These are phyloP conservation scores for Mechanitis messenoides DNA, from an alignment of 2,888 invertebrate species.

Conservation along the genomic window DNA sequence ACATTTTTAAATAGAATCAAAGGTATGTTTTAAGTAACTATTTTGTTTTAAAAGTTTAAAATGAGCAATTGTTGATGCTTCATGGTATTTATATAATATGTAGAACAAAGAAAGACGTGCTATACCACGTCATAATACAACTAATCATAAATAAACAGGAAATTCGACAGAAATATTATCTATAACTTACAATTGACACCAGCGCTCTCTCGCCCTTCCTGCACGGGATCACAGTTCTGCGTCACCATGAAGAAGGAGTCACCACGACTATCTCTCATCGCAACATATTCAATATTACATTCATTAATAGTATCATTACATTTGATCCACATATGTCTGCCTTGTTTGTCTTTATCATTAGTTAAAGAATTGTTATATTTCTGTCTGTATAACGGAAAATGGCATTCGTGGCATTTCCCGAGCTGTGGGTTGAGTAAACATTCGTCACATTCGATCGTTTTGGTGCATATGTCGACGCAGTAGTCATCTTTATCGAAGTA, in stretches of 20 bases:
- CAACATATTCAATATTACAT: constrained; percentile 43
- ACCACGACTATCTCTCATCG: constrained; percentile 38
- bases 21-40: too few species aligned
- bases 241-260: constrained; percentile 46
- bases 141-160: constrained; percentile 5
- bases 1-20: background rate
- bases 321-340: constrained; percentile 48
- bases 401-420: constrained; percentile 28
- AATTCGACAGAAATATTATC: background rate
- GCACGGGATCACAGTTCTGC: constrained; percentile 38
- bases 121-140: too few species aligned
- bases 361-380: constrained; percentile 37
- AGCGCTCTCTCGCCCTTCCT: constrained; percentile 28
- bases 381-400: constrained; percentile 32
- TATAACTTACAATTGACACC: constrained; percentile 43
- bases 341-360: constrained; percentile 33
- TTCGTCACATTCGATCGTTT: constrained; percentile 41
- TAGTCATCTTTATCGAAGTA: constrained; percentile 50
- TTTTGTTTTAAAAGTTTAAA: too few species aligned
- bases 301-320: constrained; percentile 45
- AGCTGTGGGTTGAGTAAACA: constrained; percentile 44
- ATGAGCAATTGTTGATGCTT: too few species aligned
- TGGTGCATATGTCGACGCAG: constrained; percentile 55
- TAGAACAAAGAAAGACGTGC: too few species aligned
- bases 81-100: too few species aligned